Percentiles rank a stretch among this genome's conserved stretches.
Evolutionary conservation across 1,140 invertebrate species (phyloP).

Genomic region (Pectinophora gossypiella): DNA sequence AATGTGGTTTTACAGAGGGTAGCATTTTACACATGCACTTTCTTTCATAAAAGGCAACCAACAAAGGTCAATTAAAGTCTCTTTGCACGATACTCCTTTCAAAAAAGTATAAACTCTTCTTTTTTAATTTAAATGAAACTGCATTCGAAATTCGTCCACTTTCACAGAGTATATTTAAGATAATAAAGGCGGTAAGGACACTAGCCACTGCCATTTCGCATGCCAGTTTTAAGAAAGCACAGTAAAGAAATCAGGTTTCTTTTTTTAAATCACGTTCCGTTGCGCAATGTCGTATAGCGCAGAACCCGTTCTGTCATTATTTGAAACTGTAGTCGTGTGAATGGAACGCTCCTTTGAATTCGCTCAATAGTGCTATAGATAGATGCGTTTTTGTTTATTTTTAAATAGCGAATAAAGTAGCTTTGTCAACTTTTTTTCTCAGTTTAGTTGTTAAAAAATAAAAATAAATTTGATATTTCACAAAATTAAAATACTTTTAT

Average conservation of each 20-base stretch:
- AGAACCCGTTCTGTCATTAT: neutral
- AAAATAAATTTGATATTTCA: no score
- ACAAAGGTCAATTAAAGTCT: neutral
- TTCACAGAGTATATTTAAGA: no score
- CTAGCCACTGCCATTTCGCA: conserved; percentile 26
- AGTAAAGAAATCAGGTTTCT: conserved; percentile 47
- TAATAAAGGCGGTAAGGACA: conserved; percentile 32
- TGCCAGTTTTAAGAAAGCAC: conserved; percentile 44
- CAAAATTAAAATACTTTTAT: no score
- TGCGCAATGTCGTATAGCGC: conserved; percentile 39
- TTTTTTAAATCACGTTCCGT: conserved; percentile 45
- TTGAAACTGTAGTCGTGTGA: neutral
- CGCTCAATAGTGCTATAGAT: no score
- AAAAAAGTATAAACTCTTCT: no score
- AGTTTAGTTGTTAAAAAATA: no score
- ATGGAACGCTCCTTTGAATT: neutral
- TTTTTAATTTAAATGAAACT: neutral
- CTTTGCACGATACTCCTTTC: neutral
- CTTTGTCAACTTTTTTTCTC: no score
- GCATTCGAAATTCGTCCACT: no score
- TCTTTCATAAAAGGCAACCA: neutral
- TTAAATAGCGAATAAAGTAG: no score
- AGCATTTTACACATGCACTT: no score
- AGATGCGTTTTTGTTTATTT: no score
- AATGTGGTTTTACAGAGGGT: no score